A percentile compares a stretch with the other conserved stretches of the same genome.
Evolutionary conservation across 2,888 invertebrate species (phyloP).

Genomic region (Latrodectus hesperus): DNA sequence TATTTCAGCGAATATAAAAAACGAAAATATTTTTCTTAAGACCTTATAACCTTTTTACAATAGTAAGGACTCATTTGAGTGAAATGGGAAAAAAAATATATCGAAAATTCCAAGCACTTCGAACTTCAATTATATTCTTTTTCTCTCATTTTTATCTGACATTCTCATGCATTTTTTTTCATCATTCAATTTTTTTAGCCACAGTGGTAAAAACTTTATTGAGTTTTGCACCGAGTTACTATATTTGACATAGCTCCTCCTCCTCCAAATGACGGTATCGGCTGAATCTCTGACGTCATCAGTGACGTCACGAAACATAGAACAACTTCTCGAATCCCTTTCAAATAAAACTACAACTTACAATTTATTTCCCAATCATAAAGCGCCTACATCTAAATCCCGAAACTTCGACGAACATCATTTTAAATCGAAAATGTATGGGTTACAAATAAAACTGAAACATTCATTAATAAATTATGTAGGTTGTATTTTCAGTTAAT

Average conservation of each 20-base stretch:
- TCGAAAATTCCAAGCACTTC: no score
- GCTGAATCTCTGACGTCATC: conserved; percentile 46
- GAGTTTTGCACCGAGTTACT: conserved; percentile 62
- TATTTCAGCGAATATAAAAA: no score
- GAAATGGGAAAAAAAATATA: no score
- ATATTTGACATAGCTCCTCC: conserved; percentile 46
- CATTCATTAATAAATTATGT: no score
- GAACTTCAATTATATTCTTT: not conserved
- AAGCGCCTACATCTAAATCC: no score
- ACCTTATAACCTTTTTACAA: no score
- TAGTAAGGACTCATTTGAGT: no score
- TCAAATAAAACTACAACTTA: not conserved
- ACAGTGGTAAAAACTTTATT: conserved; percentile 39
- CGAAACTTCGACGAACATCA: no score
- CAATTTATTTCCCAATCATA: not conserved
- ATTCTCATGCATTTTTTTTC: not conserved
- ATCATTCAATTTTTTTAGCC: conserved; percentile 3
- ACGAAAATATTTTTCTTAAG: no score
- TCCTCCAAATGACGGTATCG: conserved; percentile 54
- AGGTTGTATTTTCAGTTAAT: no score
- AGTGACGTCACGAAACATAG: conserved; percentile 33
- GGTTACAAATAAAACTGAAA: no score
- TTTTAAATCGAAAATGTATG: no score
- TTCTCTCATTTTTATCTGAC: not conserved
- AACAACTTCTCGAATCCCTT: not conserved